These are phyloP conservation scores for Volucella inflata DNA, from an alignment of 2,888 invertebrate species.

Conservation along the genomic window DNA sequence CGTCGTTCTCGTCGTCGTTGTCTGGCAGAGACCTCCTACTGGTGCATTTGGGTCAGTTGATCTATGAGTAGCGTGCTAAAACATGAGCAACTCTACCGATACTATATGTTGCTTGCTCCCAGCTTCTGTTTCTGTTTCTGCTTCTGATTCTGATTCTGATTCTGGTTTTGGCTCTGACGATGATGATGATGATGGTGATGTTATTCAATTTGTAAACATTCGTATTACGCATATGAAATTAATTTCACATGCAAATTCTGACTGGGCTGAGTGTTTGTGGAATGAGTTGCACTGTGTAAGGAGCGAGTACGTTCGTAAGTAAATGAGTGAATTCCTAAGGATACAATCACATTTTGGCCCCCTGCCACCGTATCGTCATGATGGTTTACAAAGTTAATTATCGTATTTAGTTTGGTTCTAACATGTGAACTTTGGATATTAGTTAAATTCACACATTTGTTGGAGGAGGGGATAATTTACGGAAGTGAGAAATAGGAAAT, in stretches of 20 bases:
- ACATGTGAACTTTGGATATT: slow-evolving; percentile 73
- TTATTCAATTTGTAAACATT: slow-evolving; percentile 76
- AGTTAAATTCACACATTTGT: slow-evolving; percentile 75
- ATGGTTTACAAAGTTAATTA: slow-evolving; percentile 74
- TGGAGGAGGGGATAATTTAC: not conserved
- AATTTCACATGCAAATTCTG: slow-evolving; percentile 71
- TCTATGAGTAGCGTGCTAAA: slow-evolving; percentile 30
- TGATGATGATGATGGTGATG: slow-evolving; percentile 66
- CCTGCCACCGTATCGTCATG: slow-evolving; percentile 17
- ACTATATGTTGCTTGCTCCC: no score
- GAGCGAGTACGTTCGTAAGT: slow-evolving; percentile 23
- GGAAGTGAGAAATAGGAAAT: not conserved
- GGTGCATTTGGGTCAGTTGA: slow-evolving; percentile 53
- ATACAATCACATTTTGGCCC: not conserved
- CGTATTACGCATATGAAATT: slow-evolving; percentile 75
- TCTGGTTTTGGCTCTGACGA: not conserved
- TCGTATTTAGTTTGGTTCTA: slow-evolving; percentile 73
- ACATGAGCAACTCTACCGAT: slow-evolving; percentile 1
- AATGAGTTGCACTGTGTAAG: not conserved
- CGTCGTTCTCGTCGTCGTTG: not conserved
- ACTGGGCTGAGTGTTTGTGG: not conserved
- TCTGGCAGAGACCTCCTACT: slow-evolving; percentile 13
- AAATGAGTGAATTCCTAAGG: slow-evolving; percentile 27
- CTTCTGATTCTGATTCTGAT: not conserved
- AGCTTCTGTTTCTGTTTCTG: slow-evolving; percentile 5